These are phyloP conservation scores for Andrena praecox DNA, from an alignment of 2,888 invertebrate species.

Conservation along the genomic window DNA sequence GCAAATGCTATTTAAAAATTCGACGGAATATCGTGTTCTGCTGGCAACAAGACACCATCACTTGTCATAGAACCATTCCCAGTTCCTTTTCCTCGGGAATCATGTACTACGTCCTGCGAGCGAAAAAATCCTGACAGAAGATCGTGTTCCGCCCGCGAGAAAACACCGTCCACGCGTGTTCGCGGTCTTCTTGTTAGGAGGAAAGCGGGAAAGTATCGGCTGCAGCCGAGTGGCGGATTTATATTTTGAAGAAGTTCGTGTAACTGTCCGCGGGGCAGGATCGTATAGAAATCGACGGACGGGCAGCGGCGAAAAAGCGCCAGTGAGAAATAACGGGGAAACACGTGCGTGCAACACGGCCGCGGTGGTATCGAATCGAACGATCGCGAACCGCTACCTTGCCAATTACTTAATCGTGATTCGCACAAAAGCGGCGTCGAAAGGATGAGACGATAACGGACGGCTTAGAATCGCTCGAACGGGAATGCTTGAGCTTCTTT, in stretches of 20 bases:
- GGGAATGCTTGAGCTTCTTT: slow-evolving; percentile 7
- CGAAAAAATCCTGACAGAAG: background rate
- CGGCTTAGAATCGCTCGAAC: slow-evolving; percentile 20
- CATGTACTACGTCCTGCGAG: too few relatives aligned
- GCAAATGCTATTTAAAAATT: background rate
- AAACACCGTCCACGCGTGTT: background rate
- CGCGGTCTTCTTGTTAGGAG: background rate
- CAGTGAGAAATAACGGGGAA: slow-evolving; percentile 59
- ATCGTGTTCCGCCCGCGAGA: background rate
- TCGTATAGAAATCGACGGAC: slow-evolving; percentile 47
- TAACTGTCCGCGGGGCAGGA: slow-evolving; percentile 42
- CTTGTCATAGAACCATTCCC: too few relatives aligned
- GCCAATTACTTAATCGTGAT: slow-evolving; percentile 65
- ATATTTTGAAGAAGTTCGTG: slow-evolving; percentile 55
- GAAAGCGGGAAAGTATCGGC: slow-evolving; percentile 38
- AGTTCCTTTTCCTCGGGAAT: background rate
- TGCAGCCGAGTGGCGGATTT: slow-evolving; percentile 33
- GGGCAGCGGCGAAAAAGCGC: slow-evolving; percentile 38
- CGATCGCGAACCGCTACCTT: slow-evolving; percentile 58
- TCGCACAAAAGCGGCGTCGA: slow-evolving; percentile 45
- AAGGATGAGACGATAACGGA: slow-evolving; percentile 22
- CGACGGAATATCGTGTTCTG: slow-evolving; percentile 15
- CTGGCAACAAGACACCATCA: background rate
- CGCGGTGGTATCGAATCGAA: slow-evolving; percentile 48
- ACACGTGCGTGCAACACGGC: slow-evolving; percentile 61